A percentile compares a stretch with the other conserved stretches of the same genome.
Evolutionary conservation across 2,888 invertebrate species (phyloP).

Genomic region (Morpho deidamia): DNA sequence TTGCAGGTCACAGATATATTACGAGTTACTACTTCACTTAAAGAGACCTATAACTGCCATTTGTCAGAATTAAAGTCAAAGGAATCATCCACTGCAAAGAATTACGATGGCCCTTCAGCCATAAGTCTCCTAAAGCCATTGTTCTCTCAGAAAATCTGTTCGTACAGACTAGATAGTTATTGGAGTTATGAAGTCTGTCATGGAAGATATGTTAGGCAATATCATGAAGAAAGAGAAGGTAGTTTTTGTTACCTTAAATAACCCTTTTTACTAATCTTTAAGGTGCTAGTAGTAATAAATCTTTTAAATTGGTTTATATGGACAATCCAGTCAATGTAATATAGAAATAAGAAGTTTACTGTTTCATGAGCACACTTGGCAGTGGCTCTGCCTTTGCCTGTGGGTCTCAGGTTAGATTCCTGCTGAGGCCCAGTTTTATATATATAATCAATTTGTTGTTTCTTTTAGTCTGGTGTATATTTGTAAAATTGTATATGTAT

Average conservation of each 20-base stretch:
- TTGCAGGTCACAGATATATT: conserved; percentile 77
- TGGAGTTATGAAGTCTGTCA: conserved; percentile 99
- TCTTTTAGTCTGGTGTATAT: no score
- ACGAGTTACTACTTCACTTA: conserved; percentile 84
- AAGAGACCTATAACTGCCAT: conserved; percentile 90
- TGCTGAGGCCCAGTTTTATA: no score
- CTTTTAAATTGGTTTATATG: no score
- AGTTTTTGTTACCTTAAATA: conserved; percentile 15
- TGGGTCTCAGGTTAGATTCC: no score
- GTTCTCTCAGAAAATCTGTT: conserved; percentile 88
- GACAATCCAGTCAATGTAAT: no score
- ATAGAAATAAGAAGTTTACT: no score
- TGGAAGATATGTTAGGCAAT: conserved; percentile 93
- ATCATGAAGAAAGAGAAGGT: conserved; percentile 96
- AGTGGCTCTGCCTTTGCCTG: no score
- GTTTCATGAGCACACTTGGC: no score
- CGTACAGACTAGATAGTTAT: conserved; percentile 91
- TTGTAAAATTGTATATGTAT: no score
- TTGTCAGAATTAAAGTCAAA: conserved; percentile 82
- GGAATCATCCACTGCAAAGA: conserved; percentile 76
- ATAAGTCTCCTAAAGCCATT: conserved; percentile 86
- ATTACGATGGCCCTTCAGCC: conserved; percentile 86
- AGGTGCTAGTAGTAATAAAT: no score
- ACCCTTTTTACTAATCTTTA: no score
- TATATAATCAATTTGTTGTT: no score